Conservation (phyloP, 2,888 invertebrate genomes). For the Allacma fusca region DNA sequence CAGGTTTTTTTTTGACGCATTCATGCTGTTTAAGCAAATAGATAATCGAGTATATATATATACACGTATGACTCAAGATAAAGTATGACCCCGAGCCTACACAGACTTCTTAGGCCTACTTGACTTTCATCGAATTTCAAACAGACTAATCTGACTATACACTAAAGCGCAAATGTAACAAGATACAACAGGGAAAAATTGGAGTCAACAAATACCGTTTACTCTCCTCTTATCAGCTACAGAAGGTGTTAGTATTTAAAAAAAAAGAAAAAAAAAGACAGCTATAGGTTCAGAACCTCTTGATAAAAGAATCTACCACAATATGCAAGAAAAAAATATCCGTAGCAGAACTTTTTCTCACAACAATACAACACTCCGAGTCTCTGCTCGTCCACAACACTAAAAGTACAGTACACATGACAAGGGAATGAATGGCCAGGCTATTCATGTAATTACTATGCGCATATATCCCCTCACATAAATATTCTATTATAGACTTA, state of each 20-base stretch:
- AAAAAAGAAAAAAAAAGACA: background rate
- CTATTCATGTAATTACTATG: no score
- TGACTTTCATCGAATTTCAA: constrained; percentile 8
- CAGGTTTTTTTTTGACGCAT: background rate
- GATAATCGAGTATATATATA: background rate
- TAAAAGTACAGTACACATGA: no score
- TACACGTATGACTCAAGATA: background rate
- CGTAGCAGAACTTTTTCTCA: no score
- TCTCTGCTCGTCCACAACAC: no score
- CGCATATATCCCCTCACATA: no score
- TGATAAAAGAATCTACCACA: no score
- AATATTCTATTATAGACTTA: no score
- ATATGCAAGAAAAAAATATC: no score
- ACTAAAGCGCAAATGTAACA: background rate
- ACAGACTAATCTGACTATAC: background rate
- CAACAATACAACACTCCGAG: no score
- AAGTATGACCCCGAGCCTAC: background rate
- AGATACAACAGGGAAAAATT: background rate
- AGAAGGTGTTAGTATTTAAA: background rate
- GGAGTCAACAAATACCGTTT: background rate
- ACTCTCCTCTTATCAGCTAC: background rate
- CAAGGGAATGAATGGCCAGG: no score
- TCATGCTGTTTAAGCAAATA: constrained; percentile 11
- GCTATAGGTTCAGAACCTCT: no score
- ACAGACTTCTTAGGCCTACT: background rate